Conservation (phyloP, 2,888 invertebrate species). For the Plebejus anna region DNA sequence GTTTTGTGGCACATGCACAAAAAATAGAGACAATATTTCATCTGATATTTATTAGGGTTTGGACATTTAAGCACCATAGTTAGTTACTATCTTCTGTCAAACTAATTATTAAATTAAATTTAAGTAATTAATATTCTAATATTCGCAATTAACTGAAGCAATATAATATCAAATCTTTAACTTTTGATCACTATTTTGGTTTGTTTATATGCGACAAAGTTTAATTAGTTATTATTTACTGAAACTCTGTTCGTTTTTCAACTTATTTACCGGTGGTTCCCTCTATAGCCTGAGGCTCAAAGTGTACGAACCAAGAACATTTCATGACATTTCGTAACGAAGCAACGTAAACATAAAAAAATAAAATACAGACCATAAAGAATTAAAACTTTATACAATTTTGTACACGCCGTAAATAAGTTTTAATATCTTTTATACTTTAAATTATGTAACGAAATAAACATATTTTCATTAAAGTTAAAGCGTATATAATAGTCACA, state of each 20-base stretch:
- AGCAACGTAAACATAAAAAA: not conserved
- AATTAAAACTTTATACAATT: not conserved
- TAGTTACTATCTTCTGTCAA: no score
- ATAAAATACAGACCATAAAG: not conserved
- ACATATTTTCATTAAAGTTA: slow-evolving; percentile 30
- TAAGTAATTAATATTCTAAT: no score
- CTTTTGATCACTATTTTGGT: no score
- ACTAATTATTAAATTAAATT: no score
- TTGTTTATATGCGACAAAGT: not conserved
- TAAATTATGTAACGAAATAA: slow-evolving; percentile 16
- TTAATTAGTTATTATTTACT: not conserved
- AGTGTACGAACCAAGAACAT: not conserved
- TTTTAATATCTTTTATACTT: slow-evolving; percentile 24
- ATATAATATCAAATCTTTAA: no score
- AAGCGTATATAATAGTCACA: slow-evolving; percentile 38
- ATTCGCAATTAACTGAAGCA: no score
- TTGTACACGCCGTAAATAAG: not conserved
- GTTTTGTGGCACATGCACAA: no score
- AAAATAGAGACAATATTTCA: no score
- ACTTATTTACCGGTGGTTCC: not conserved
- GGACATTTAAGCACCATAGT: no score
- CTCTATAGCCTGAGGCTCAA: not conserved
- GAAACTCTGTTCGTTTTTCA: not conserved
- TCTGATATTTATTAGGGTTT: no score
- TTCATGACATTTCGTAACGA: not conserved